Evolutionary conservation across 2,888 invertebrate species (phyloP).

Genomic region (Heteropelma amictum): DNA sequence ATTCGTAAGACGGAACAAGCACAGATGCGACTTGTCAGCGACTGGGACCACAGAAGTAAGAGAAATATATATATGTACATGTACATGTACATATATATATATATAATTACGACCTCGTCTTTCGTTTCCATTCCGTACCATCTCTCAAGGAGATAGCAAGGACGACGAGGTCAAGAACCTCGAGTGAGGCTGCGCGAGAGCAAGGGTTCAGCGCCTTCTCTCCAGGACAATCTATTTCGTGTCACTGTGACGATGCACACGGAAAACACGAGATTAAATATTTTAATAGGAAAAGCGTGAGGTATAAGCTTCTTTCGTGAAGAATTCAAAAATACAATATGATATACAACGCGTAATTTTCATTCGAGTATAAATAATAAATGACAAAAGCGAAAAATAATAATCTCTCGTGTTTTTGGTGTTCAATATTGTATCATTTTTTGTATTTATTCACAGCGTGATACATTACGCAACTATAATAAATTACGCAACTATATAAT

Average conservation of each 20-base stretch:
- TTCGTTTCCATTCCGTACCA: constrained; percentile 13
- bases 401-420: no score
- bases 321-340: no score
- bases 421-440: no score
- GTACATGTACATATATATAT: neutral
- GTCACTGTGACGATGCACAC: constrained; percentile 19
- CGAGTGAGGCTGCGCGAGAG: neutral
- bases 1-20: constrained; percentile 20
- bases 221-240: constrained; percentile 23
- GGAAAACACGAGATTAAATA: constrained; percentile 18
- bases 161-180: constrained; percentile 38
- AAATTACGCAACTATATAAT: no score
- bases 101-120: constrained; percentile 18
- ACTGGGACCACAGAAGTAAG: constrained; percentile 9
- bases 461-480: no score
- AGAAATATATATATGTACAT: neutral
- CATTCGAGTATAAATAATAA: no score
- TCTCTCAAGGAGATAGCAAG: constrained; percentile 20
- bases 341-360: no score
- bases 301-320: no score
- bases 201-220: constrained; percentile 8
- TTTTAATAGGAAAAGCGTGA: no score
- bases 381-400: no score
- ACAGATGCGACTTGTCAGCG: constrained; percentile 38
- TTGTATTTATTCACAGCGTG: no score